Percentiles rank a stretch among this genome's conserved stretches.
Conservation (phyloP, 2,113 vertebrate genomes). For the Silurus meridionalis region DNA sequence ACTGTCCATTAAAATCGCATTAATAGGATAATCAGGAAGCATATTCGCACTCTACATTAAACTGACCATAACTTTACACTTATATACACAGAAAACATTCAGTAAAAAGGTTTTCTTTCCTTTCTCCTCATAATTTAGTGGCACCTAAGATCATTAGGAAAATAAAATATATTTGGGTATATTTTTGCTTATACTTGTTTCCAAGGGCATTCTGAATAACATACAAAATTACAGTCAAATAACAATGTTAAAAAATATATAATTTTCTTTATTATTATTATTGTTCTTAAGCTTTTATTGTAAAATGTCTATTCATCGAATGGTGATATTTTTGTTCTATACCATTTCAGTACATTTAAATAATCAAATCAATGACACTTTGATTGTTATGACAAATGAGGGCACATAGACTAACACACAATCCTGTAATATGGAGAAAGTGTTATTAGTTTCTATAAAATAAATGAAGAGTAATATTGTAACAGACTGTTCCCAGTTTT, state of each 20-base stretch:
- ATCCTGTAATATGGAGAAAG: constrained; percentile 24
- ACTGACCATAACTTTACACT: background rate
- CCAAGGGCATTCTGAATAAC: constrained; percentile 37
- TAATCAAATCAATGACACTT: constrained; percentile 4
- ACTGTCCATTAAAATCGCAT: background rate
- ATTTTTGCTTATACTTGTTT: constrained; percentile 37
- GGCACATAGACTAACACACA: constrained; percentile 34
- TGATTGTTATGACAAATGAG: constrained; percentile 29
- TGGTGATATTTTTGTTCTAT: background rate
- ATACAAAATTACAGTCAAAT: background rate
- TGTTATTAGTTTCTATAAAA: constrained; percentile 34
- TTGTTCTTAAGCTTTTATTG: constrained; percentile 13
- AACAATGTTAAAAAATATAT: background rate
- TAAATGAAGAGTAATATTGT: constrained; percentile 20
- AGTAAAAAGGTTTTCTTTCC: background rate
- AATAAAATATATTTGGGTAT: constrained; percentile 8
- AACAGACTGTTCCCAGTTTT: background rate
- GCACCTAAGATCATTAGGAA: background rate
- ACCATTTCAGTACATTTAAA: constrained; percentile 27
- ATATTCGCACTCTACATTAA: background rate
- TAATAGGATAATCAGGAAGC: constrained; percentile 15
- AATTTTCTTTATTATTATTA: constrained; percentile 1
- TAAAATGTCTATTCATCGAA: background rate
- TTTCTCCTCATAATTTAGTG: background rate
- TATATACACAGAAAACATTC: background rate